phyloP scores from a whole-genome alignment of 2,888 invertebrate genomes.

The Isotomurus palustris region DNA sequence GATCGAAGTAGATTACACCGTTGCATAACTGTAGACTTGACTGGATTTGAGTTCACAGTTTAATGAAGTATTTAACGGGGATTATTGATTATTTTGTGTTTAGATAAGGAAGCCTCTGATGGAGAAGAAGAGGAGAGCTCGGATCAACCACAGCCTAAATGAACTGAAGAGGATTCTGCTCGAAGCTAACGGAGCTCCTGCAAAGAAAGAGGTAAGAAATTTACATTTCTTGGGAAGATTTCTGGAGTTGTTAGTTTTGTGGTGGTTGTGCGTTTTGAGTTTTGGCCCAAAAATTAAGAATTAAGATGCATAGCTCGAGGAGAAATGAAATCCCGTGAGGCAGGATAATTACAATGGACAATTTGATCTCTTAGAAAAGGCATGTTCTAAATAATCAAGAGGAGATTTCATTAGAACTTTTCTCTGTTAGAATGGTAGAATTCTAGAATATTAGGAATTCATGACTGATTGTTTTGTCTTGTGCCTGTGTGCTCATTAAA shows the following conservation, averaged over 20 bases:
- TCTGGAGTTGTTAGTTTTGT: too few relatives aligned
- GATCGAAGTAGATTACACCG: too few relatives aligned
- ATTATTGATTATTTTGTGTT: neutral
- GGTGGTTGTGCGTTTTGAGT: too few relatives aligned
- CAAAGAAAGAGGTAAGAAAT: conserved; percentile 47
- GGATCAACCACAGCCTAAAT: conserved; percentile 57
- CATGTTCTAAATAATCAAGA: conserved; percentile 6
- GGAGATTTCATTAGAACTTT: neutral
- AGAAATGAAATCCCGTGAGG: conserved; percentile 12
- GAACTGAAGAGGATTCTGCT: conserved; percentile 55
- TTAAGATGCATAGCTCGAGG: too few relatives aligned
- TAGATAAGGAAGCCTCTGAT: conserved; percentile 55
- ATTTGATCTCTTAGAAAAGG: neutral
- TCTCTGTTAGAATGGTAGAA: too few relatives aligned
- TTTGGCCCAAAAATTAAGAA: too few relatives aligned
- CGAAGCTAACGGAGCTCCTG: conserved; percentile 47
- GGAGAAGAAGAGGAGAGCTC: conserved; percentile 56
- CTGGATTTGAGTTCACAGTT: too few relatives aligned
- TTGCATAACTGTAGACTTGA: too few relatives aligned
- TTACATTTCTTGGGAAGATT: conserved; percentile 31
- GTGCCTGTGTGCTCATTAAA: too few relatives aligned
- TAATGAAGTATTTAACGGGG: neutral
- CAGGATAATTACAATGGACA: neutral
- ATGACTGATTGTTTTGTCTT: too few relatives aligned
- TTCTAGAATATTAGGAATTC: too few relatives aligned